Conservation (phyloP, 1,140 invertebrate species). For the Proales similis region DNA sequence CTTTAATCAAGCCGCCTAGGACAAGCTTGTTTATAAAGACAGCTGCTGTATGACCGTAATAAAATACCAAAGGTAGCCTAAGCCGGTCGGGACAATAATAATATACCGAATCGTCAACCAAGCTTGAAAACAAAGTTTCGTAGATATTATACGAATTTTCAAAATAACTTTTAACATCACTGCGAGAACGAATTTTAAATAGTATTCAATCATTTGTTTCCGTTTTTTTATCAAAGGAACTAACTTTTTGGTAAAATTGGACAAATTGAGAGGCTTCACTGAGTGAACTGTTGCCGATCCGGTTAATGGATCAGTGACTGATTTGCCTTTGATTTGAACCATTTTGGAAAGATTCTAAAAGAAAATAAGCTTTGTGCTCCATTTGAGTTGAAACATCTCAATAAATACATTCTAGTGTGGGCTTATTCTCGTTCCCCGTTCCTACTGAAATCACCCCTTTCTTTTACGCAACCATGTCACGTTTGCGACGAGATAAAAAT, state of each 20-base stretch:
- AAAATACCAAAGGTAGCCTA: slow-evolving; percentile 51
- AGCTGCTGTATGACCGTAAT: slow-evolving; percentile 50
- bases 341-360: too few species aligned
- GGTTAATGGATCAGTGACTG: slow-evolving; percentile 34
- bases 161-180: slow-evolving; percentile 36
- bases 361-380: too few species aligned
- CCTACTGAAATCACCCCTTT: too few species aligned
- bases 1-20: slow-evolving; percentile 46
- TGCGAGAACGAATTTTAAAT: not conserved
- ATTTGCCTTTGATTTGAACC: too few species aligned
- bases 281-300: slow-evolving; percentile 27
- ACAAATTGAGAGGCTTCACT: slow-evolving; percentile 22
- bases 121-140: slow-evolving; percentile 2
- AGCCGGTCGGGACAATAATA: slow-evolving; percentile 45
- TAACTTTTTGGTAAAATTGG: slow-evolving; percentile 36
- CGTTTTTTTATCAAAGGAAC: not conserved
- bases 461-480: too few species aligned
- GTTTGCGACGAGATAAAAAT: too few species aligned
- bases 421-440: too few species aligned
- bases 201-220: not conserved
- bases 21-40: slow-evolving; percentile 52
- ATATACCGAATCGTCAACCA: slow-evolving; percentile 15
- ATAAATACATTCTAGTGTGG: too few species aligned
- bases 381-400: too few species aligned
- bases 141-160: slow-evolving; percentile 26